Base-by-base conservation (phyloP, 37 sponge, comb jelly and placozoan species). In the Spongia lamella region DNA sequence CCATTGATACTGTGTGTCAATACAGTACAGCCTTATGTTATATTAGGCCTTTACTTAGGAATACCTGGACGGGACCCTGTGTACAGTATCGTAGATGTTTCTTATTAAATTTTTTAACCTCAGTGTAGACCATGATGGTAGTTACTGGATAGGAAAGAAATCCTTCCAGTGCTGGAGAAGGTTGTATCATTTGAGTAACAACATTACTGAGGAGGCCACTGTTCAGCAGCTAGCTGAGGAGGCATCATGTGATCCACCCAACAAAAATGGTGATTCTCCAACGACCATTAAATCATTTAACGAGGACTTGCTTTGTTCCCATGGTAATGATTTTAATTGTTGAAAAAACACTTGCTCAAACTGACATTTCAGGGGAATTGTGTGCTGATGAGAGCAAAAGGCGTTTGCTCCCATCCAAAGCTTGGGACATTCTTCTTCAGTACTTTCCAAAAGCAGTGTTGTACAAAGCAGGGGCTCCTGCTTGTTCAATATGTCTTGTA, bases 121-220 rank as follows among this genome's bases (percentile, higher is more conserved):
- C n/a, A n/a, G n/a, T n/a, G n/a, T n/a, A n/a, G n/a, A n/a, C n/a
- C n/a, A n/a, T n/a, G n/a, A n/a, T 34, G 83, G 76, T 24, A 9
- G 9, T 5, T 82, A 78, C 68, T 82, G 83, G 83, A 50, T 82
- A 1, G 83, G 83, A 3, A 82, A 77, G 40, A 30, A 0, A 17
- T 66, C 77, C 4, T 56, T 82, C 11, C 75, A 35, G 25, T 21
- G 37, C 9, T 82, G 83, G 83, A 73, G 54, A 60, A 76, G 33
- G 22, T 22, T 59, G 30, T 22, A 22, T 66, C 39, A 30, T 6
- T 9, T 30, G 68, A 30, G 19, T 29, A 16, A 22, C 34, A 38
- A 24, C 6, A 30, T 9, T 22, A 7, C 59, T 57, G 27, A 57
- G 6, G 47, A 22, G 34, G 34, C 9, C 7, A 24, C 9, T 66